Base-by-base conservation (phyloP, 1,140 invertebrate genomes). In the Bombus consobrinus region DNA sequence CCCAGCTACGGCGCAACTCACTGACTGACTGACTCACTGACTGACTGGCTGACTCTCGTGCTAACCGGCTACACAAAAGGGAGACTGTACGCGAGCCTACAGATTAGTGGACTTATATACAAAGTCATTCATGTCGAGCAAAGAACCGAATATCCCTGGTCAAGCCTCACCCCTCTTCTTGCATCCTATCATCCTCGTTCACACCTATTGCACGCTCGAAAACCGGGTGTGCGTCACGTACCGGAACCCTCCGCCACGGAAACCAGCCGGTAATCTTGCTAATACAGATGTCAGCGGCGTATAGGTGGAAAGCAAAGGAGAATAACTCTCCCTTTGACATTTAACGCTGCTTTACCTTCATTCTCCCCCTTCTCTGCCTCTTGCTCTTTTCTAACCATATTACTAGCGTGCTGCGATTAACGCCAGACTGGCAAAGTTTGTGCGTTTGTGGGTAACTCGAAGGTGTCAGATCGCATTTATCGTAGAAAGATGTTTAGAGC, bases 91-190 rank as follows among this genome's bases (percentile, higher is more conserved):
- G 89, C 91, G 88, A 92, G 92, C 93, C 91, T 91, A 93, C 92
- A 91, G 93, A 94, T 94, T 94, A 94, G 93, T 91, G 92, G 92
- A 91, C 90, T 93, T 87, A 85, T 89, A 94, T 87, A 94, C 91
- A 93, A 93, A 90, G 91, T 93, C 91, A 89, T 91, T 92, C 87
- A 86, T 53, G 47, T 41, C 69, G 86, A 62, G 81, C 62, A 69
- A 87, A 85, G 85, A 83, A 62, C 80, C 82, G 71, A 79, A 81
- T 76, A 69, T 75, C 66, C 62, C 85, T 32, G 37, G 66, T 73
- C 66, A 69, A 37, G n/a, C 62, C 64, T 59, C 71, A 32, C 57
- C 78, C 62, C 77, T 34, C 71, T 83, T 57, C 37, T 62, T 62
- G 41, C 73, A 39, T 32, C 75, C 73, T 59, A 74, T 64, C 72